Conservation (phyloP, 1,140 invertebrate species). For the Neelides sp. region DNA sequence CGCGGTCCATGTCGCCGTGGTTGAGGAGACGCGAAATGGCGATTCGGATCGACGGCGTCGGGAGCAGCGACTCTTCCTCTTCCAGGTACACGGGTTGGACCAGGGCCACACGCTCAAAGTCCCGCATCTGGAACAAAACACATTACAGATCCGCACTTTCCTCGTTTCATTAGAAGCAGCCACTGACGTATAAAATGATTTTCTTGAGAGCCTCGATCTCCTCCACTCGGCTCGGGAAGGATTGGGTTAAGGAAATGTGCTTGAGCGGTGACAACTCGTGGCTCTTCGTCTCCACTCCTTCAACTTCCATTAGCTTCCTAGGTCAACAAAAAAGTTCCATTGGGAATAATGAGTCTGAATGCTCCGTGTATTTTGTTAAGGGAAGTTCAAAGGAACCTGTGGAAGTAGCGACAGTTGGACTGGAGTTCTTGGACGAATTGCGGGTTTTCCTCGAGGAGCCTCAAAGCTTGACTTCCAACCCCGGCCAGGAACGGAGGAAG, state of each 20-base stretch:
- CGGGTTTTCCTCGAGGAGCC: constrained; percentile 57
- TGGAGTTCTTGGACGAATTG: constrained; percentile 47
- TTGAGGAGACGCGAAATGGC: constrained; percentile 47
- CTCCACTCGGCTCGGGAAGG: constrained; percentile 37
- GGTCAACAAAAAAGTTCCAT: constrained; percentile 19
- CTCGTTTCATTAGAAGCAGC: constrained; percentile 5
- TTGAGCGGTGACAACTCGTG: constrained; percentile 60
- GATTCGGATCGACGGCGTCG: constrained; percentile 50
- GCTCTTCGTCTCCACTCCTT: constrained; percentile 45
- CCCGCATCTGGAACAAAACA: constrained; percentile 40
- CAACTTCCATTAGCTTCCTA: constrained; percentile 35
- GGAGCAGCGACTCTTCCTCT: constrained; percentile 45
- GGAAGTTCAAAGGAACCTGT: constrained; percentile 31
- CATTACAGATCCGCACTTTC: not conserved
- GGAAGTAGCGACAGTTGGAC: constrained; percentile 42
- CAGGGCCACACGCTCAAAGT: constrained; percentile 46
- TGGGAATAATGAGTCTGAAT: constrained; percentile 9
- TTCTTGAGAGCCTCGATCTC: constrained; percentile 46
- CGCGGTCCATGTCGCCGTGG: constrained; percentile 41
- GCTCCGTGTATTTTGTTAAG: not conserved
- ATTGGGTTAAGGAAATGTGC: constrained; percentile 53
- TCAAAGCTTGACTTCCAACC: constrained; percentile 64
- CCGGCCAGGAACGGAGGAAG: constrained; percentile 79
- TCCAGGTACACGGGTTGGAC: constrained; percentile 50
- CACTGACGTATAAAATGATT: constrained; percentile 45